Evolutionary conservation across 2,888 invertebrate species (phyloP).

Genomic region (Archaeoteleia sp.): DNA sequence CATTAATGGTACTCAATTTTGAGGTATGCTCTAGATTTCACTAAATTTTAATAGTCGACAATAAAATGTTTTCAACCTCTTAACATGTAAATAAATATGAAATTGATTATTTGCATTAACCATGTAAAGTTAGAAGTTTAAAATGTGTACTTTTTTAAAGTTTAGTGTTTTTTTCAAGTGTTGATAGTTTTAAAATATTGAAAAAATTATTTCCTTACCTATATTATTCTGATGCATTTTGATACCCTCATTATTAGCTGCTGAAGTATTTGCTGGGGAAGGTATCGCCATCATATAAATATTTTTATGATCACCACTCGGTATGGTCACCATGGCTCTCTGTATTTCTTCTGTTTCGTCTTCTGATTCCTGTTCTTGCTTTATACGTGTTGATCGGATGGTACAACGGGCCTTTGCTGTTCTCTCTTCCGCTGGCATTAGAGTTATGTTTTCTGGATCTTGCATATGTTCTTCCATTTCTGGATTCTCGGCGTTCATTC

Average conservation of each 20-base stretch:
- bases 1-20: too few species aligned
- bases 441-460: conserved; percentile 76
- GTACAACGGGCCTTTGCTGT: conserved; percentile 72
- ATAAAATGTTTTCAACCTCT: too few species aligned
- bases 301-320: conserved; percentile 69
- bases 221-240: too few species aligned
- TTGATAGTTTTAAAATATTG: not conserved
- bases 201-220: conserved; percentile 9
- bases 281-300: conserved; percentile 72
- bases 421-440: conserved; percentile 72
- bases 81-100: too few species aligned
- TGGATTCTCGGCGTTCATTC: conserved; percentile 70
- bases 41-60: too few species aligned
- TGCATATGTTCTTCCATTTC: conserved; percentile 70
- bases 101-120: too few species aligned
- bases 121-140: too few species aligned
- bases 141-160: too few species aligned
- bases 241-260: too few species aligned
- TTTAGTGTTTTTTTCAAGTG: not conserved
- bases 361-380: conserved; percentile 72
- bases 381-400: conserved; percentile 71
- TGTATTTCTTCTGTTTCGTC: conserved; percentile 71
- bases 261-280: conserved; percentile 29
- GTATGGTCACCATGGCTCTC: conserved; percentile 64
- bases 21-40: too few species aligned